These are phyloP conservation scores for Drosophila funebris DNA, from an alignment of 1,140 invertebrate species.

Conservation along the genomic window DNA sequence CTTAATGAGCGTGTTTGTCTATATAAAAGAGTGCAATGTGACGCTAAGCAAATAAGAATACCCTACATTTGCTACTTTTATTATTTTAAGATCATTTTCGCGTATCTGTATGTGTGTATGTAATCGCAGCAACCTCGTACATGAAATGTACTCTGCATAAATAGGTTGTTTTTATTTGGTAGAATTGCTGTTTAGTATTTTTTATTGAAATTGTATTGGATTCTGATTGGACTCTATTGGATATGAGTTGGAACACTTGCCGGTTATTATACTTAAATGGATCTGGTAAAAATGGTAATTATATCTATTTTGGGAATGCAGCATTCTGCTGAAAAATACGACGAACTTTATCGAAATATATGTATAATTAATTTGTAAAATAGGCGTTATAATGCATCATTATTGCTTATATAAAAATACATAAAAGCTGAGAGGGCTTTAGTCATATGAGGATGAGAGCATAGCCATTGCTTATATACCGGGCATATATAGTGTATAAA, in stretches of 20 bases:
- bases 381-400: neutral
- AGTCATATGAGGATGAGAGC: too few species aligned
- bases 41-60: neutral
- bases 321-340: neutral
- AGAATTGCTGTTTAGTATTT: neutral
- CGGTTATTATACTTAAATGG: neutral
- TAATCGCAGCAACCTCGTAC: neutral
- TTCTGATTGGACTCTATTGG: neutral
- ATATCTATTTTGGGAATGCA: neutral
- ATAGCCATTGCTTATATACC: too few species aligned
- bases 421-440: too few species aligned
- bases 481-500: too few species aligned
- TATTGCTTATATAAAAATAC: too few species aligned
- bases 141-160: neutral
- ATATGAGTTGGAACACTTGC: neutral
- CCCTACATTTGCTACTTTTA: neutral
- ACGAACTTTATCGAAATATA: neutral
- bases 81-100: conserved; percentile 2
- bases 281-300: neutral
- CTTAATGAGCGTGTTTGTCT: neutral
- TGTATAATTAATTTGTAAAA: neutral
- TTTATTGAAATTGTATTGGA: neutral
- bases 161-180: neutral
- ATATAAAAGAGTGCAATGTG: neutral
- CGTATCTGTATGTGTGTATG: neutral